A percentile compares a stretch with the other conserved stretches of the same genome.
These are phyloP conservation scores for Perdix hodgsoniae DNA, from an alignment of 2,797 vertebrate genomes.

Conservation along the genomic window DNA sequence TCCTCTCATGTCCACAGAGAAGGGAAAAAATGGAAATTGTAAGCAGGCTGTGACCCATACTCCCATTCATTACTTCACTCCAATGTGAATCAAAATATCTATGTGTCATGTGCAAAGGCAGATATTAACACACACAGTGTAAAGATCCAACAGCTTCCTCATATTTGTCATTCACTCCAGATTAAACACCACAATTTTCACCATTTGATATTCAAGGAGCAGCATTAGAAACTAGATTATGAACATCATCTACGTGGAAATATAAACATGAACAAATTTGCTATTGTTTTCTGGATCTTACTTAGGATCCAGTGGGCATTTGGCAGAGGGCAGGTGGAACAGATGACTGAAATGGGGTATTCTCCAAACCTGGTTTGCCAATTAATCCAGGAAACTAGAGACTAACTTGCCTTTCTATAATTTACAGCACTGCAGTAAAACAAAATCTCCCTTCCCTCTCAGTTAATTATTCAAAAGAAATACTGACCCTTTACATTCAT, in stretches of 20 bases:
- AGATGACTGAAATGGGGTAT: neutral
- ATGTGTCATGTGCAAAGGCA: neutral
- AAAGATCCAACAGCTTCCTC: neutral
- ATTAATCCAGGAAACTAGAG: neutral
- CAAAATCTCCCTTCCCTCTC: neutral
- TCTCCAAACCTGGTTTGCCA: neutral
- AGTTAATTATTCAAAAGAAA: constrained; percentile 30
- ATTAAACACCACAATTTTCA: neutral
- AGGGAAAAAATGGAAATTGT: neutral
- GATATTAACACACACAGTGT: fast-evolving
- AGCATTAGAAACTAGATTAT: neutral
- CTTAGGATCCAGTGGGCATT: neutral
- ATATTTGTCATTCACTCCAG: fast-evolving
- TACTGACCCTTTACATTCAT: constrained; percentile 37
- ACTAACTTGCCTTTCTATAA: neutral
- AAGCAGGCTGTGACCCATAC: neutral
- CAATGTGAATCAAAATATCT: fast-evolving
- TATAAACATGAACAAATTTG: neutral
- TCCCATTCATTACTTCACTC: neutral
- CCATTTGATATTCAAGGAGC: neutral
- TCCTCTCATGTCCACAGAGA: neutral
- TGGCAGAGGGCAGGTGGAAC: neutral
- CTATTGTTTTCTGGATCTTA: fast-evolving
- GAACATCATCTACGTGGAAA: neutral
- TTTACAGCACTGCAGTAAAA: neutral